Conservation (phyloP, 1,140 invertebrate species). For the Littorina saxatilis region DNA sequence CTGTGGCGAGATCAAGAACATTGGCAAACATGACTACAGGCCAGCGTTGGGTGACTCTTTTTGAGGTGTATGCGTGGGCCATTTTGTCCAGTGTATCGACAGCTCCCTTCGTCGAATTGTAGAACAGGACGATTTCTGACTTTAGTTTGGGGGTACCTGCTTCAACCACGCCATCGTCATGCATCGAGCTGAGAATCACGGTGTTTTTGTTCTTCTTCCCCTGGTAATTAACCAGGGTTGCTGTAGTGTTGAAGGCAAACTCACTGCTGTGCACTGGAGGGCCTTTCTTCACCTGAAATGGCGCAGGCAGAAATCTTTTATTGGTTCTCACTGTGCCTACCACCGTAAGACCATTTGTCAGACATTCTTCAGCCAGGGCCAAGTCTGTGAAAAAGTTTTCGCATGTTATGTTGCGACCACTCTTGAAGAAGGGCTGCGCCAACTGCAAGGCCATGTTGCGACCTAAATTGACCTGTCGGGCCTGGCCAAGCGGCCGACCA, state of each 20-base stretch:
- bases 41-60: no score
- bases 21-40: no score
- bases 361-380: conserved; percentile 30
- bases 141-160: no score
- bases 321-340: no score
- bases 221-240: conserved; percentile 64
- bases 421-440: conserved; percentile 21
- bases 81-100: no score
- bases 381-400: conserved; percentile 48
- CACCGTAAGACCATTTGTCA: conserved; percentile 18
- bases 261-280: conserved; percentile 11
- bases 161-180: no score
- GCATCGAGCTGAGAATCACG: conserved; percentile 66
- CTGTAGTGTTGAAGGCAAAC: conserved; percentile 48
- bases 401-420: conserved; percentile 40
- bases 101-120: no score
- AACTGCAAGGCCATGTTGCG: conserved; percentile 28
- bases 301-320: conserved; percentile 24
- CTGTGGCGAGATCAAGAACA: no score
- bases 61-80: no score
- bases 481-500: no score
- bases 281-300: conserved; percentile 22
- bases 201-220: conserved; percentile 69
- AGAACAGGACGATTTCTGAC: no score
- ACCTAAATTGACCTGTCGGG: conserved; percentile 18